Conservation (phyloP, 2,888 invertebrate genomes). For the Cyaniris semiargus region DNA sequence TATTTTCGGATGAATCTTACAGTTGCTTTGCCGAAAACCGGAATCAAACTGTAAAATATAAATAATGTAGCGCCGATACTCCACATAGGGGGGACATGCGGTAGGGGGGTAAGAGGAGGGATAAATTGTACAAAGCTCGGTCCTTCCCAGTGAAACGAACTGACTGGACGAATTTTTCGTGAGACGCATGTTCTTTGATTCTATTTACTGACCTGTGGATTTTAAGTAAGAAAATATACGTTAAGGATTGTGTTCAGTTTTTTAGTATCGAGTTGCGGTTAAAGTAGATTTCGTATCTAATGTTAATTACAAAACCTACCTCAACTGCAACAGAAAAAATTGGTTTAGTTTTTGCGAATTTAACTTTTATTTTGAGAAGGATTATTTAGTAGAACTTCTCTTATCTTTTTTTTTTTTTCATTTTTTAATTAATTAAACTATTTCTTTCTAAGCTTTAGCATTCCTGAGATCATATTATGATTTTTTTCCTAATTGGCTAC, state of each 20-base stretch:
- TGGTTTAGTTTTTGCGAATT: no score
- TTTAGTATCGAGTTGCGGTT: no score
- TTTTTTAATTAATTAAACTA: no score
- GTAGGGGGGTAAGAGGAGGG: background rate
- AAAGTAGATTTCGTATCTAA: no score
- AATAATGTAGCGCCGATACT: constrained; percentile 2
- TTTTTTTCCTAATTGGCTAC: no score
- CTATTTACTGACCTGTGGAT: background rate
- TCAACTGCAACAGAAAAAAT: no score
- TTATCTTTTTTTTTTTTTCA: no score
- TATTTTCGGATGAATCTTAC: background rate
- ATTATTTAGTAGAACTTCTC: no score
- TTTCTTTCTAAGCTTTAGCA: no score
- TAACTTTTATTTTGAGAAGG: no score
- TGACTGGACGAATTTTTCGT: background rate
- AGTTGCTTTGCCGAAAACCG: background rate
- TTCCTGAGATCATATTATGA: no score
- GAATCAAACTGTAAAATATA: constrained; percentile 18
- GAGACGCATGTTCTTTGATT: background rate
- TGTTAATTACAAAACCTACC: no score
- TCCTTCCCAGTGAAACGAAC: background rate
- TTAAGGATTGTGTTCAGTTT: background rate
- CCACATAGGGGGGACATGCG: background rate
- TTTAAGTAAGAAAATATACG: background rate
- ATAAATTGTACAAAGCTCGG: constrained; percentile 7